These are phyloP conservation scores for Hesperophylax magnus DNA, from an alignment of 1,140 invertebrate species.

Conservation along the genomic window DNA sequence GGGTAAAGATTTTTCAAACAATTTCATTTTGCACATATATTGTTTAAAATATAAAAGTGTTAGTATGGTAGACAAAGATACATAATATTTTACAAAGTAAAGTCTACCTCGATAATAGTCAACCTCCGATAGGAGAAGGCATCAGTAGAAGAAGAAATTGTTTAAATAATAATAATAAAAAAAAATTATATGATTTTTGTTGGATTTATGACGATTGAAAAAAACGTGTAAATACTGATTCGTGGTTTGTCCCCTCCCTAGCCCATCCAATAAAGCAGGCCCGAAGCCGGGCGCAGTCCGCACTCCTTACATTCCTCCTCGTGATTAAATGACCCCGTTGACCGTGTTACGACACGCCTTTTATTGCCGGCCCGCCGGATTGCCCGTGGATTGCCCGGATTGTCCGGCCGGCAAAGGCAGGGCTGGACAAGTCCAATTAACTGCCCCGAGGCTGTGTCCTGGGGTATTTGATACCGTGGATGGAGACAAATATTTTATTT, in stretches of 20 bases:
- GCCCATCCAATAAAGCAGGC: constrained; percentile 4
- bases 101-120: no score
- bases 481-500: not conserved
- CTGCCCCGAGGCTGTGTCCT: not conserved
- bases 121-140: no score
- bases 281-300: constrained; percentile 8
- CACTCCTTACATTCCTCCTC: constrained; percentile 52
- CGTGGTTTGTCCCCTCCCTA: not conserved
- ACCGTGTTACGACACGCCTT: constrained; percentile 56
- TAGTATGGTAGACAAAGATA: no score
- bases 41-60: no score
- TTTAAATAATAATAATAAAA: no score
- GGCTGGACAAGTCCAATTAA: constrained; percentile 39
- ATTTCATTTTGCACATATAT: no score
- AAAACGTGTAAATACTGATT: not conserved
- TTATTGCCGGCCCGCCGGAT: constrained; percentile 53
- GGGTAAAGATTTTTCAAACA: no score
- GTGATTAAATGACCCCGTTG: constrained; percentile 58
- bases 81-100: no score
- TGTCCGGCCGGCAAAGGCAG: constrained; percentile 19
- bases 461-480: not conserved
- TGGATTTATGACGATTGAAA: no score
- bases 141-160: no score
- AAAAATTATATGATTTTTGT: no score
- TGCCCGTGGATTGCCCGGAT: constrained; percentile 55